Base-by-base conservation (phyloP, 2,797 vertebrate genomes). In the Rhinichthys osculus region DNA sequence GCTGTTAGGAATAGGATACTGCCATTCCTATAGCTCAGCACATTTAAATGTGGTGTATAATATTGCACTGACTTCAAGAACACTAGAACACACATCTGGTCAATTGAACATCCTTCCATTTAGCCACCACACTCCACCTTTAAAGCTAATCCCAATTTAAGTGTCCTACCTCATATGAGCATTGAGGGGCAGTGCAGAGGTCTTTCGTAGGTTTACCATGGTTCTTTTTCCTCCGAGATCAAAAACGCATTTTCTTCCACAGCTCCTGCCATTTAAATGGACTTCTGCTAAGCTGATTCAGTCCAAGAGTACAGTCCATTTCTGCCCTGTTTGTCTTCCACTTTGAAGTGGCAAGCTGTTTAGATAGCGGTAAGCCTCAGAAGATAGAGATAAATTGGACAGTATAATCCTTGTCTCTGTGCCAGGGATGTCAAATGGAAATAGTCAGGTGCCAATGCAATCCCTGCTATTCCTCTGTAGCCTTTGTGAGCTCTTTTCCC, bases 271-370 rank as follows among this genome's bases (percentile, higher is more conserved):
- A 90, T 93, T 94, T 93, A 92, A 93, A 93, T 90, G 88, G 90
- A 92, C 93, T 92, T 90, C 89, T 89, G 86, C 92, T 94, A 93
- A 93, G 92, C 92, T 91, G 85, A 90, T 93, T 94, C 91, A 91
- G 87, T 90, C 82, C 89, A 90, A 92, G 89, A 93, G 91, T 92
- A 91, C 92, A 81, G 91, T 85, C 89, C 92, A 90, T 89, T 87
- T 83, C 85, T 81, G 80, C 87, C 74, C 84, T 89, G 91, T 89
- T 93, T 93, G 83, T 84, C 86, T 86, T 81, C 52, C 85, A 50
- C 94, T 96, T 96, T 96, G 95, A 96, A 94, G 95, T 91, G 88
- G 89, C 85, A 88, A 89, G 89, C 90, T 94, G 94, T 95, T 95
- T 92, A 92, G 91, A 93, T 90, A 94, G 94, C 81, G 78, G 85